phyloP scores from a whole-genome alignment of 2,888 invertebrate species.

The Chrysolina americana region DNA sequence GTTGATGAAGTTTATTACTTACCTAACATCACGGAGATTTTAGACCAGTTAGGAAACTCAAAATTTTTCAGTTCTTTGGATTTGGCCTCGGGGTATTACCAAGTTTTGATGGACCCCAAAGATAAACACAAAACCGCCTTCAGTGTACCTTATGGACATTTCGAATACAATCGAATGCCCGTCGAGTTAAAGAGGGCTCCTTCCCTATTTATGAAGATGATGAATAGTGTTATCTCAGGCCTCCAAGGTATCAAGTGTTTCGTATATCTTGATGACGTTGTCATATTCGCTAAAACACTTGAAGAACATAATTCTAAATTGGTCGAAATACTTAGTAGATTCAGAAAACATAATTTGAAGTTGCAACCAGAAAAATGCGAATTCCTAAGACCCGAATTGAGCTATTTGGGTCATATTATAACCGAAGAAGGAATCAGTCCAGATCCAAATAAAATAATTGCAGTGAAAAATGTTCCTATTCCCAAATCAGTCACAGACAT shows the following conservation, averaged over 20 bases:
- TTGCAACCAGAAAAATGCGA: constrained; percentile 1
- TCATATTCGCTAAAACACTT: neutral
- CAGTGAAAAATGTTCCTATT: neutral
- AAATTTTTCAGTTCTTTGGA: constrained; percentile 1
- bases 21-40: neutral
- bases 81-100: neutral
- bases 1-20: neutral
- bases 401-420: constrained; percentile 48
- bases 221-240: constrained; percentile 6
- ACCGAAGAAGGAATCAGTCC: constrained; percentile 23
- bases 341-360: neutral
- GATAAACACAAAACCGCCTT: constrained; percentile 2
- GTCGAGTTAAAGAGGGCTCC: neutral
- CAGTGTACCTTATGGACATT: constrained; percentile 1
- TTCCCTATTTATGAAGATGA: neutral
- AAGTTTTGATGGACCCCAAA: neutral
- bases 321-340: neutral
- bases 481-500: constrained; percentile 9
- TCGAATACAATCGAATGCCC: neutral
- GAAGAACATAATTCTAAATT: constrained; percentile 13
- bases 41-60: neutral
- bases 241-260: constrained; percentile 5
- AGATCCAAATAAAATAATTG: neutral
- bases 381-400: constrained; percentile 1
- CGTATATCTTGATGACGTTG: constrained; percentile 5